phyloP scores from a whole-genome alignment of 2,113 vertebrate genomes.

The Tonatia bakeri region DNA sequence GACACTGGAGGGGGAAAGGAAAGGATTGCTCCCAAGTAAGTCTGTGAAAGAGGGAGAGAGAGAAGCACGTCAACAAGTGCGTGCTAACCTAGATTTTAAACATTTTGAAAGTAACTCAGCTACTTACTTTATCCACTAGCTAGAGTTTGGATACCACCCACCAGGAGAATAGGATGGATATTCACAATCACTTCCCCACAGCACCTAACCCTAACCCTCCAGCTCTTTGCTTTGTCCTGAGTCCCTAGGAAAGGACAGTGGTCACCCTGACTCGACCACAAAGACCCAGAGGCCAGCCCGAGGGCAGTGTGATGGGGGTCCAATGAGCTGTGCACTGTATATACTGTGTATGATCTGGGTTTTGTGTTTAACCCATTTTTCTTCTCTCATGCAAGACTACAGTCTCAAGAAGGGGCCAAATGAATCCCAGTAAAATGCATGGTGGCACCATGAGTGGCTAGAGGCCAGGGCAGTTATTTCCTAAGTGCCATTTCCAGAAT shows the following conservation, averaged over 20 bases:
- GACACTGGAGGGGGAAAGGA: slow-evolving; percentile 6
- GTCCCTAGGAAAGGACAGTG: background rate
- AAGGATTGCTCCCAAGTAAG: background rate
- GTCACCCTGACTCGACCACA: background rate
- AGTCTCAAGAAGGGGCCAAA: background rate
- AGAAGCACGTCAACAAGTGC: background rate
- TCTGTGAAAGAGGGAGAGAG: background rate
- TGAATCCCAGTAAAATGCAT: background rate
- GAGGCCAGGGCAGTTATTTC: background rate
- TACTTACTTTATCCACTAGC: background rate
- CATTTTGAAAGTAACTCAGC: background rate
- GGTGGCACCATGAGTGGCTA: background rate
- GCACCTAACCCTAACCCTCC: background rate
- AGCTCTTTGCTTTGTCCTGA: background rate
- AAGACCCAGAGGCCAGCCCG: background rate
- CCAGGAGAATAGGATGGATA: background rate
- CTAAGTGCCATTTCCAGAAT: background rate
- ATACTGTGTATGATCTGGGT: background rate
- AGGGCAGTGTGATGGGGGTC: fast-evolving
- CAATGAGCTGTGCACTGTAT: background rate
- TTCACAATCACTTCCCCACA: background rate
- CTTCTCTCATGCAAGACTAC: background rate
- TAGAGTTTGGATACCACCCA: background rate
- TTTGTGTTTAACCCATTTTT: background rate
- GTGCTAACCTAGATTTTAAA: background rate